Percentiles rank a stretch among this genome's conserved stretches.
Conservation (phyloP, 2,113 vertebrate genomes). For the Electrona antarctica region DNA sequence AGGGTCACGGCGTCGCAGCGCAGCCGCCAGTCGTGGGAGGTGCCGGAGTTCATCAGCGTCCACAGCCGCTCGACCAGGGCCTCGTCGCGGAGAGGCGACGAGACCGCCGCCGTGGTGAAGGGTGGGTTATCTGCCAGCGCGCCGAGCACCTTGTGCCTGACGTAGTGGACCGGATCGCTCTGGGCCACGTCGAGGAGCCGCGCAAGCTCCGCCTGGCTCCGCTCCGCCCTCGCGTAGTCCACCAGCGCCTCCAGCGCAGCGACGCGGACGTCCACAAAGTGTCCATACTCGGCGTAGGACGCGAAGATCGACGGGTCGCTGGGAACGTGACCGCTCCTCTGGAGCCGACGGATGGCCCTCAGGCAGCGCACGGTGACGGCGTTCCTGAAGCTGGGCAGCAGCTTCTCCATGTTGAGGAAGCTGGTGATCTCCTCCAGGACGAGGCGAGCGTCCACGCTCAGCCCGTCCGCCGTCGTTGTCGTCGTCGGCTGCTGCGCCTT, state of each 20-base stretch:
- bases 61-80: conserved; percentile 90
- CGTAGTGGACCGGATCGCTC: conserved; percentile 86
- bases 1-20: no score
- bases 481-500: conserved; percentile 75
- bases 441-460: conserved; percentile 86
- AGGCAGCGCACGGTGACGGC: conserved; percentile 91
- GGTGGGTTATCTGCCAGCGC: conserved; percentile 90
- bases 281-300: conserved; percentile 86
- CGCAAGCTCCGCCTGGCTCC: conserved; percentile 87
- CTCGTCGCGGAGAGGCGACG: conserved; percentile 86
- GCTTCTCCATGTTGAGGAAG: conserved; percentile 92
- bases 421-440: conserved; percentile 91
- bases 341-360: conserved; percentile 87
- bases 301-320: conserved; percentile 88
- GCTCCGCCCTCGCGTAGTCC: conserved; percentile 92
- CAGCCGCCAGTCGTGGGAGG: no score
- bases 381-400: conserved; percentile 89
- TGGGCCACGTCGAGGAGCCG: conserved; percentile 89
- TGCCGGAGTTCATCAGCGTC: conserved; percentile 92
- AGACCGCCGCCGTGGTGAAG: conserved; percentile 86
- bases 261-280: conserved; percentile 87
- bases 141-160: conserved; percentile 90
- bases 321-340: conserved; percentile 90
- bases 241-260: conserved; percentile 89
- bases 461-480: conserved; percentile 88